Evolutionary conservation across 2,888 invertebrate genomes (phyloP), one percentile per base, ranked within the genome.

Genomic region (Caenorhabditis sulstoni): DNA sequence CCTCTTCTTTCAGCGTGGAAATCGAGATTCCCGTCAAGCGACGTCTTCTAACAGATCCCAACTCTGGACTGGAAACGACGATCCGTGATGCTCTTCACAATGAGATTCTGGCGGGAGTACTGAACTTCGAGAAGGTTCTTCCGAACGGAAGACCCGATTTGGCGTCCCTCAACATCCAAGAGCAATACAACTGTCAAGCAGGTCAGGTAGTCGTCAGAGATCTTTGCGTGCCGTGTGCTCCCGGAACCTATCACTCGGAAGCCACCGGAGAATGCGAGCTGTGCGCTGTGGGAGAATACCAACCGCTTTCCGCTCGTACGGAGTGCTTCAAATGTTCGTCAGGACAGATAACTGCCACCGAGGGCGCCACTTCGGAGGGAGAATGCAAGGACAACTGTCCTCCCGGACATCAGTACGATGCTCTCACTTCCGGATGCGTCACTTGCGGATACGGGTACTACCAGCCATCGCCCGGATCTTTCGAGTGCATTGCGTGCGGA

Each of bases 101-200:
- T 91, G 93, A 96, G 0, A 96, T 97, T 84, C 93, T 96, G 79
- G 95, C 96, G 92, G 95, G 96, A 91, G 82, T 86, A n/a, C 87
- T 90, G 78, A 88, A 90, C 70, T 84, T 90, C 35, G 89, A 90
- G 68, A 87, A 87, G 66, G 85, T 88, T 39, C 81, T 90, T 45
- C 97, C 97, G 16, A 97, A 96, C 90, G 97, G 96, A 0, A 94
- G 95, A 0, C 96, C 96, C 0, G 96, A 97, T 91, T 95, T 96
- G 71, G 95, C 95, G 11, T 95, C 96, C 2, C 92, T 97, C 74
- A 92, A 93, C 23, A 92, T 97, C n/a, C 93, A 94, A 81, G 96
- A 96, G 0, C 95, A 96, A 90, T 96, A 96, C 89, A 95, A 95
- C 64, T 98, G 97, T 90, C 95, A 95, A 0, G 93, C 94, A 85